Percentiles rank a stretch among this genome's conserved stretches.
Conservation (phyloP, 2,113 vertebrate genomes). For the Ammospiza caudacuta region DNA sequence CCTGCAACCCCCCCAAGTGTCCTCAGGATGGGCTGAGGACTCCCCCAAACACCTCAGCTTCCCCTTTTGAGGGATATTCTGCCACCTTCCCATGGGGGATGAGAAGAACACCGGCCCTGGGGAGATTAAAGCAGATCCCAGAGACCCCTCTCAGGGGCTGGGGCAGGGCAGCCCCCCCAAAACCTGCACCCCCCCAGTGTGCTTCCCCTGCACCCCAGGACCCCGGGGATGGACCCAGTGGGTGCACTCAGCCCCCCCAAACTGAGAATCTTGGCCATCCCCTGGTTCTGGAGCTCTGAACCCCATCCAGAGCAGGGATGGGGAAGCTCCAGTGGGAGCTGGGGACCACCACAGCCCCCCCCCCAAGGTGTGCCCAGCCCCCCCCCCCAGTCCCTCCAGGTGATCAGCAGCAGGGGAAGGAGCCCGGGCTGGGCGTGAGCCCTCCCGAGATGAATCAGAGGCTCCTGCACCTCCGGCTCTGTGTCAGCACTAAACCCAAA, state of each 20-base stretch:
- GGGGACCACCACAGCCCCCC: not conserved
- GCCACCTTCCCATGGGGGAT: not conserved
- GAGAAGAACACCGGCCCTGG: not conserved
- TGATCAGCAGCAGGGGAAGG: not conserved
- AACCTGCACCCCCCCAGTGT: not conserved
- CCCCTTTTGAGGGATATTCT: not conserved
- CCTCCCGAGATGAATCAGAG: constrained; percentile 35
- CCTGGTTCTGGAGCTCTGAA: not conserved
- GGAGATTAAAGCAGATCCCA: not conserved
- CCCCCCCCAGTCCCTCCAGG: not conserved
- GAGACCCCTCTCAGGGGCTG: not conserved
- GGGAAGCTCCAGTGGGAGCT: accelerated
- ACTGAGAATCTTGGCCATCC: not conserved
- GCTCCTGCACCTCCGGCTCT: not conserved
- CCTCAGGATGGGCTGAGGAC: not conserved
- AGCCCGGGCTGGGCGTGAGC: constrained; percentile 4
- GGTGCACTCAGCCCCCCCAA: not conserved
- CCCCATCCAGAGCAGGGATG: not conserved
- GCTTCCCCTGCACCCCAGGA: not conserved
- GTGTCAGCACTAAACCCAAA: not conserved
- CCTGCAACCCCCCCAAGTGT: accelerated
- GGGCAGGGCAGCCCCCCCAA: not conserved
- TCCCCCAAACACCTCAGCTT: not conserved
- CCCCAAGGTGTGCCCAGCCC: not conserved
- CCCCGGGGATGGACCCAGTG: not conserved